Conservation (phyloP, 2,888 invertebrate genomes). For the Falcaria lacertinaria region DNA sequence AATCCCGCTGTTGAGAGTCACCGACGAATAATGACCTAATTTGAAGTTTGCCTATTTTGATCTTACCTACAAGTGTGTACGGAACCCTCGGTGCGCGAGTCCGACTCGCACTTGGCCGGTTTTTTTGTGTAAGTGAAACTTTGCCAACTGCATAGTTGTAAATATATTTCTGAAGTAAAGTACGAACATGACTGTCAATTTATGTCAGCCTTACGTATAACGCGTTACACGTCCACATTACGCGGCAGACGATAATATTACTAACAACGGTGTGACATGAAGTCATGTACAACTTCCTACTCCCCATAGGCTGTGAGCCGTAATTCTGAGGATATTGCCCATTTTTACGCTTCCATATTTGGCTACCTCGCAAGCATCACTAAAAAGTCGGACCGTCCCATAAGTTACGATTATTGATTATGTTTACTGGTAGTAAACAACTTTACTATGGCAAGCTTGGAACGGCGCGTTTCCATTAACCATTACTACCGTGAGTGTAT, state of each 20-base stretch:
- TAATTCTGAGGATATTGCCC: slow-evolving; percentile 27
- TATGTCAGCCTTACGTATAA: too few relatives aligned
- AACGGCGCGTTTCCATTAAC: slow-evolving; percentile 43
- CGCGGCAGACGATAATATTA: background rate
- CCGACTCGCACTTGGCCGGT: too few relatives aligned
- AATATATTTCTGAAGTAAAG: too few relatives aligned
- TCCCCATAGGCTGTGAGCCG: slow-evolving; percentile 17
- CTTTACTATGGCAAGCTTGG: slow-evolving; percentile 54
- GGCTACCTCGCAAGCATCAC: slow-evolving; percentile 47
- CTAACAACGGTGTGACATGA: background rate
- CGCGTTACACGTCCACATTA: background rate
- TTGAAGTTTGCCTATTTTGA: too few relatives aligned
- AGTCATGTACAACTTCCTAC: slow-evolving; percentile 9
- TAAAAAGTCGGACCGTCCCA: slow-evolving; percentile 56
- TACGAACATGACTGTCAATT: too few relatives aligned
- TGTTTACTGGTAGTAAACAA: slow-evolving; percentile 70
- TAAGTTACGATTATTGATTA: slow-evolving; percentile 72
- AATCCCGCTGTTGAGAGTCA: too few relatives aligned
- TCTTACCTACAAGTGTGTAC: too few relatives aligned
- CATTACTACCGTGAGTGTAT: background rate
- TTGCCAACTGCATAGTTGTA: too few relatives aligned
- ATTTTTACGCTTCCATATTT: slow-evolving; percentile 47
- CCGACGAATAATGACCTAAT: too few relatives aligned
- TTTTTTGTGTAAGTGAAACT: too few relatives aligned
- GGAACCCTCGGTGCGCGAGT: too few relatives aligned